phyloP scores from a whole-genome alignment of 2,113 vertebrate species.

The Condylura cristata region DNA sequence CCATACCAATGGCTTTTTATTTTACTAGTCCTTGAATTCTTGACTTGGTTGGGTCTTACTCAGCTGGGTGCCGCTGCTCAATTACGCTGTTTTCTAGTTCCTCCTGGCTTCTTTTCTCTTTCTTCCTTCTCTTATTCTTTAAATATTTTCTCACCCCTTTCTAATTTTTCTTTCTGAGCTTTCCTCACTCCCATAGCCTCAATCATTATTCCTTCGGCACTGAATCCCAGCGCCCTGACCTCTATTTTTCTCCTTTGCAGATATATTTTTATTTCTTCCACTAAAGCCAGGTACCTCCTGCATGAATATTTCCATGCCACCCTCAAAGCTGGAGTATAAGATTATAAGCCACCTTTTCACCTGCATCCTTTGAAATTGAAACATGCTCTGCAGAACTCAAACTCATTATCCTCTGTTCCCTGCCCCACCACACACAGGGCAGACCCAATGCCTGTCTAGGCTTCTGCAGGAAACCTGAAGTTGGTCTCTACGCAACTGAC shows the following conservation, averaged over 20 bases:
- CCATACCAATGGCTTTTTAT: background rate
- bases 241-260: background rate
- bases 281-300: background rate
- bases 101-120: background rate
- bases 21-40: background rate
- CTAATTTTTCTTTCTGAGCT: background rate
- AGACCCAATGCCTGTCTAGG: background rate
- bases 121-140: background rate
- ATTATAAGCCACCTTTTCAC: background rate
- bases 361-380: background rate
- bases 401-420: background rate
- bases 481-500: background rate
- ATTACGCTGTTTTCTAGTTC: background rate
- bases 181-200: background rate
- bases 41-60: background rate
- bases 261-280: background rate
- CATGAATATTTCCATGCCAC: background rate
- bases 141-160: background rate
- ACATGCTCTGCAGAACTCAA: background rate
- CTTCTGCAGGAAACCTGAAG: background rate
- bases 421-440: background rate
- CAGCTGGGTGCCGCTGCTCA: background rate
- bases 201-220: background rate
- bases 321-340: background rate
- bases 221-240: background rate